Percentiles rank a stretch among this genome's conserved stretches.
Conservation (phyloP, 30 jellyfish, hydroid and myxozoan genomes). For the Mastigias papua region DNA sequence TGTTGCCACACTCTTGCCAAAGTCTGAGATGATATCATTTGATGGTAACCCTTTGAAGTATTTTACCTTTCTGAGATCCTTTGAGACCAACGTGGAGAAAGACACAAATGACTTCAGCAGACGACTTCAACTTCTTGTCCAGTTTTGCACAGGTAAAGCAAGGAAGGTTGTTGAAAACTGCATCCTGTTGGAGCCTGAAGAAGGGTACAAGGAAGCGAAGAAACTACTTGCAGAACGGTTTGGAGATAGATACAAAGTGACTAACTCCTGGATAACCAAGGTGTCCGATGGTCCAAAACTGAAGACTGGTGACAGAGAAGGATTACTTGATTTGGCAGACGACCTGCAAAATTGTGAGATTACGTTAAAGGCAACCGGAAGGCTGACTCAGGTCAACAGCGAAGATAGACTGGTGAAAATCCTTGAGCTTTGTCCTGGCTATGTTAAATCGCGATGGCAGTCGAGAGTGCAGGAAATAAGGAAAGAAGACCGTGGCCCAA, state of each 20-base stretch:
- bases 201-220: slow-evolving; percentile 55
- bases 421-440: slow-evolving; percentile 68
- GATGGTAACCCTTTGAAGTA: slow-evolving; percentile 59
- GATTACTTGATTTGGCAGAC: slow-evolving; percentile 60
- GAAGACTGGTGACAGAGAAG: slow-evolving; percentile 64
- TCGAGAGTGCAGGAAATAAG: slow-evolving; percentile 49
- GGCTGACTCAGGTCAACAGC: slow-evolving; percentile 58
- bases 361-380: slow-evolving; percentile 65
- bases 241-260: slow-evolving; percentile 62
- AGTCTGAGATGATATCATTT: slow-evolving; percentile 37
- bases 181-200: slow-evolving; percentile 21
- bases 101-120: slow-evolving; percentile 63
- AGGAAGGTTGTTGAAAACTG: slow-evolving; percentile 41
- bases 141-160: slow-evolving; percentile 56
- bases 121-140: slow-evolving; percentile 37
- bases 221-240: slow-evolving; percentile 53
- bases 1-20: slow-evolving; percentile 50
- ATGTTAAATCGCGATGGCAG: slow-evolving; percentile 69
- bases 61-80: slow-evolving; percentile 27
- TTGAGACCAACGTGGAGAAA: slow-evolving; percentile 53
- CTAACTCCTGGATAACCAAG: slow-evolving; percentile 60
- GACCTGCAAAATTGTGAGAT: slow-evolving; percentile 66
- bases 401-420: slow-evolving; percentile 67
- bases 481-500: slow-evolving; percentile 45
- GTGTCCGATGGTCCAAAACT: slow-evolving; percentile 55